Base-by-base conservation (phyloP, 1,140 invertebrate species). In the Adoxophyes honmai region DNA sequence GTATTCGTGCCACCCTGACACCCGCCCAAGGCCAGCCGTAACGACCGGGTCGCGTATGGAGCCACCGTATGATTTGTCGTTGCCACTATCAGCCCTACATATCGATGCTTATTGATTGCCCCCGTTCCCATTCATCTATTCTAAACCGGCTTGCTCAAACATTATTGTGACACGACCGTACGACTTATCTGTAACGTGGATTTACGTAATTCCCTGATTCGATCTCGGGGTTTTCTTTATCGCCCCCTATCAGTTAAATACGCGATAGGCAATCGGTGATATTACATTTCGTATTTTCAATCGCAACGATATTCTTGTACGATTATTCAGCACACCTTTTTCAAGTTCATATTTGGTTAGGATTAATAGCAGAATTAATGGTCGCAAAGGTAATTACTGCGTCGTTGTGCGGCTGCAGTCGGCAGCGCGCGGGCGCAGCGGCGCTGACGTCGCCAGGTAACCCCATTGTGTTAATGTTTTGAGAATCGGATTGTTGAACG, bases 31-130 rank as follows among this genome's bases (percentile, higher is more conserved):
- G 71, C 52, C 71, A 55, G 58, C 65, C 60, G 60, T 66, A 69
- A 69, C 70, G 70, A 69, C 62, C 63, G 58, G 57, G 62, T 63
- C 58, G 62, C 58, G 34, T 36, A 54, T 21, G 15, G 54, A 9
- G 39, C 55, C 56, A 57, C 37, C 14, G 34, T 57, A 61, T 64
- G 35, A 55, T 66, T 62, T 69, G 61, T 58, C 57, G 56, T 62
- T 28, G 2, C 62, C 67, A 70, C 63, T 66, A 70, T 73, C 70
- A 59, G 51, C 21, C 39, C 44, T 36, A 55, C 34, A 57, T 48
- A 66, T 66, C 60, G 58, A 33, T 58, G 59, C 33, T 38, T 70
- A 73, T 73, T 52, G 70, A 73, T 73, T 62, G 68, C 15, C 70
- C 64, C 59, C 66, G 37, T 59, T 70, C 52, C 55, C 61, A 66